Conservation (phyloP, 2,113 vertebrate species). For the Apteryx mantelli region DNA sequence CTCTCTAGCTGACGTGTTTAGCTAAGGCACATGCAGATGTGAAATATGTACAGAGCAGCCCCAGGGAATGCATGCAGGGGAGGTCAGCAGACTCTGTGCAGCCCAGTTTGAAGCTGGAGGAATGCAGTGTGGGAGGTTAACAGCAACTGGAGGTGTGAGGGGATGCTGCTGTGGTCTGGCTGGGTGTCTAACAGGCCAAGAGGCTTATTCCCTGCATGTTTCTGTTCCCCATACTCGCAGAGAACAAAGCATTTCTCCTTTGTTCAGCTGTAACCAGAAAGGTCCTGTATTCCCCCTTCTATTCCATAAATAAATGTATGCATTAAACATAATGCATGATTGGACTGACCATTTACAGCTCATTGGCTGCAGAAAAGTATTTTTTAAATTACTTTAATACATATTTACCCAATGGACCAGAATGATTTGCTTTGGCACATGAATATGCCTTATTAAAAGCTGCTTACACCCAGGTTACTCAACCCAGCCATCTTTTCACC, state of each 20-base stretch:
- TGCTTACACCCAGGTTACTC: constrained; percentile 56
- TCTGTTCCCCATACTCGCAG: background rate
- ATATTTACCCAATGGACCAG: constrained; percentile 73
- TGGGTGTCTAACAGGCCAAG: too few relatives aligned
- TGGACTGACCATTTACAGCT: constrained; percentile 70
- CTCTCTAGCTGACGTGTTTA: background rate
- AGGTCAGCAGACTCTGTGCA: background rate
- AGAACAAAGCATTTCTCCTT: background rate
- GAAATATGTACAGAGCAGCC: background rate
- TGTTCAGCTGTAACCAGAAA: background rate
- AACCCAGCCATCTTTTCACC: constrained; percentile 6
- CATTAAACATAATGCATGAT: constrained; percentile 59
- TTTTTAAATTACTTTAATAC: constrained; percentile 76
- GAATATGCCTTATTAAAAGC: constrained; percentile 65
- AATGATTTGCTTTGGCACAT: constrained; percentile 59
- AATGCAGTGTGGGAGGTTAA: background rate
- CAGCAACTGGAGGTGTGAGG: background rate
- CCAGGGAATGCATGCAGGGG: background rate
- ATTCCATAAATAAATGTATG: constrained; percentile 65
- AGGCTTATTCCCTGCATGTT: background rate
- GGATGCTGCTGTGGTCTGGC: too few relatives aligned
- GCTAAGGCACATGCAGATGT: too few relatives aligned
- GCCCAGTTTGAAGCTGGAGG: background rate
- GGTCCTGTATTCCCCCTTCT: constrained; percentile 14
- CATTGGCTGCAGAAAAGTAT: constrained; percentile 67